Conservation (phyloP, 2,113 vertebrate genomes). For the Chamaea fasciata region DNA sequence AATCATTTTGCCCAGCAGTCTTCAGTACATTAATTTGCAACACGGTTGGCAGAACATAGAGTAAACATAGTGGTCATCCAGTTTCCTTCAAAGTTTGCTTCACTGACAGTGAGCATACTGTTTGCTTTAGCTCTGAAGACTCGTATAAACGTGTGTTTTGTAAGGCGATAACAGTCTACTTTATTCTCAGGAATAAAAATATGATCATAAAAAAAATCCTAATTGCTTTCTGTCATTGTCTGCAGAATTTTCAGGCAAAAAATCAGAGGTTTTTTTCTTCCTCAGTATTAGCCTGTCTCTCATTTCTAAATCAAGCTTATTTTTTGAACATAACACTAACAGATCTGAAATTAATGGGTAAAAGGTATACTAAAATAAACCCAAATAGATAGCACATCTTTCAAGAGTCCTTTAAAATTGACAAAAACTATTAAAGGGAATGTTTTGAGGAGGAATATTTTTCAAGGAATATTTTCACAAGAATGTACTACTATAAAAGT, state of each 20-base stretch:
- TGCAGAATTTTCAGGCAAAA: not conserved
- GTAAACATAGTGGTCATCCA: not conserved
- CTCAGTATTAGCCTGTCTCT: not conserved
- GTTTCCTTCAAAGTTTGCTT: not conserved
- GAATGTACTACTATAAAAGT: not conserved
- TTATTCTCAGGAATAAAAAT: not conserved
- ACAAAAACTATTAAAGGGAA: not conserved
- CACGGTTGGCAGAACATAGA: not conserved
- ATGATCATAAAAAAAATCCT: not conserved
- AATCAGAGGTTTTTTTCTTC: rapidly evolving
- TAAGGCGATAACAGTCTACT: not conserved
- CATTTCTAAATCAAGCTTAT: not conserved
- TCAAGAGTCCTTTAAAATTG: not conserved
- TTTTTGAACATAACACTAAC: not conserved
- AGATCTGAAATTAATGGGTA: not conserved
- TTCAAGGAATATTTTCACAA: not conserved
- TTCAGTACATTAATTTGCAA: slow-evolving; percentile 10
- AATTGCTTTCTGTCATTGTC: not conserved
- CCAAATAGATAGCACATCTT: not conserved
- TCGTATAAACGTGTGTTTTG: not conserved
- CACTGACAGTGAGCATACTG: not conserved
- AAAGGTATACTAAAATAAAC: not conserved
- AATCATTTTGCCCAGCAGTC: slow-evolving; percentile 5
- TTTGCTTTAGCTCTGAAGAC: not conserved
- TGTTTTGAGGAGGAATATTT: not conserved